Conservation (phyloP, 2,797 vertebrate genomes). For the Poeciliopsis presidionis region DNA sequence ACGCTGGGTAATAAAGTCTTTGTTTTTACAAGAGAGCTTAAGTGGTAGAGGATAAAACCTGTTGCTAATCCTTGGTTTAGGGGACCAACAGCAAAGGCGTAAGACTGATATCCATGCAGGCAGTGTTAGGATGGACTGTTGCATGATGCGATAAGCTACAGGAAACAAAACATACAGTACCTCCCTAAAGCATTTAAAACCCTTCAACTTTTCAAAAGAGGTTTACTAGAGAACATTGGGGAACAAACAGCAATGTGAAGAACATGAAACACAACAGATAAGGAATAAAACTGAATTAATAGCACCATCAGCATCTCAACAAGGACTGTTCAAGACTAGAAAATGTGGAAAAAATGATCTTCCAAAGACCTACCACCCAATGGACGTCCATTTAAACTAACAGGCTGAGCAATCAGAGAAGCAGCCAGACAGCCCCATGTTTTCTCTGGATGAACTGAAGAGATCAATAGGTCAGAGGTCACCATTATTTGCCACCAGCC, state of each 20-base stretch:
- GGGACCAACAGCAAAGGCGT: constrained; percentile 16
- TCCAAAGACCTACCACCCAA: background rate
- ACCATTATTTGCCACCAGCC: background rate
- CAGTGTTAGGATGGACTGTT: constrained; percentile 54
- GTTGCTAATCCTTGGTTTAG: constrained; percentile 38
- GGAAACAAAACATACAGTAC: constrained; percentile 43
- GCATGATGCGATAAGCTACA: constrained; percentile 55
- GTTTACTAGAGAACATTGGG: background rate
- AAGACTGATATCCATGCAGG: constrained; percentile 33
- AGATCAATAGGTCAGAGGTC: background rate
- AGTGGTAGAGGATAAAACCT: constrained; percentile 34
- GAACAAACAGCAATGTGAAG: background rate
- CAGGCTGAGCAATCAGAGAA: background rate
- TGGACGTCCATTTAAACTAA: background rate
- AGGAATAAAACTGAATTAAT: background rate
- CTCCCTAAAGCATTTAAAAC: background rate
- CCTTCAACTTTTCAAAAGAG: background rate
- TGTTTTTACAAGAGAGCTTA: constrained; percentile 19
- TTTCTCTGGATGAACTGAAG: background rate
- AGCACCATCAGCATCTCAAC: background rate
- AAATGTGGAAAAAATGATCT: background rate
- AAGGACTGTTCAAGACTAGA: background rate
- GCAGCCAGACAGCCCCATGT: background rate
- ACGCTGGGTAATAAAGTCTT: constrained; percentile 22
- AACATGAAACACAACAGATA: background rate